phyloP scores from a whole-genome alignment of 2,797 vertebrate species.

The Channa striata region DNA sequence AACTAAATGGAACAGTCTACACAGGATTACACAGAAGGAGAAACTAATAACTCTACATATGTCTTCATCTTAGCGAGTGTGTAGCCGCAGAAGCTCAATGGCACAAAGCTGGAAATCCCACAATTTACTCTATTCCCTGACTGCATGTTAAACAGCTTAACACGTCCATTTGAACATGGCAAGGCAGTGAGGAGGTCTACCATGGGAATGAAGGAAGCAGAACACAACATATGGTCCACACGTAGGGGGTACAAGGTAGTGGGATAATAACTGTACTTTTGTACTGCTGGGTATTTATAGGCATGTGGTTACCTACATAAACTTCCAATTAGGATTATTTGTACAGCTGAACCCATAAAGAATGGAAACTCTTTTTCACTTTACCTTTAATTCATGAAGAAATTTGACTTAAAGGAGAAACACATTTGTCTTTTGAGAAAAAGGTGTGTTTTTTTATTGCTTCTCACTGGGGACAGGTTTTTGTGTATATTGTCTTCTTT shows the following conservation, averaged over 20 bases:
- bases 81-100: conserved; percentile 56
- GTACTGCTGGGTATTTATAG: conserved; percentile 63
- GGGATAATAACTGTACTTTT: conserved; percentile 48
- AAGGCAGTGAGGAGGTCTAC: conserved; percentile 67
- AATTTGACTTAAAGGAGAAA: conserved; percentile 1
- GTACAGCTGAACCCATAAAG: conserved; percentile 51
- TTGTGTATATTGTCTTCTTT: background rate
- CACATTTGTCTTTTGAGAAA: conserved; percentile 29
- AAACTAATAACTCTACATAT: conserved; percentile 72
- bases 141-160: conserved; percentile 77
- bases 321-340: conserved; percentile 63
- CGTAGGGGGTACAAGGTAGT: conserved; percentile 67
- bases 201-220: conserved; percentile 61
- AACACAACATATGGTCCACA: conserved; percentile 76
- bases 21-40: conserved; percentile 72
- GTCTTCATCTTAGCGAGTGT: conserved; percentile 67
- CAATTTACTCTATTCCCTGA: conserved; percentile 75
- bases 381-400: conserved; percentile 18
- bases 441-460: conserved; percentile 9
- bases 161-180: conserved; percentile 74
- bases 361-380: conserved; percentile 32
- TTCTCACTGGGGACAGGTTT: background rate
- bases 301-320: conserved; percentile 56
- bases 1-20: conserved; percentile 78
- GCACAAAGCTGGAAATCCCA: conserved; percentile 70